Evolutionary conservation across 2,797 vertebrate genomes (phyloP).

Genomic region (Poecile montanus): DNA sequence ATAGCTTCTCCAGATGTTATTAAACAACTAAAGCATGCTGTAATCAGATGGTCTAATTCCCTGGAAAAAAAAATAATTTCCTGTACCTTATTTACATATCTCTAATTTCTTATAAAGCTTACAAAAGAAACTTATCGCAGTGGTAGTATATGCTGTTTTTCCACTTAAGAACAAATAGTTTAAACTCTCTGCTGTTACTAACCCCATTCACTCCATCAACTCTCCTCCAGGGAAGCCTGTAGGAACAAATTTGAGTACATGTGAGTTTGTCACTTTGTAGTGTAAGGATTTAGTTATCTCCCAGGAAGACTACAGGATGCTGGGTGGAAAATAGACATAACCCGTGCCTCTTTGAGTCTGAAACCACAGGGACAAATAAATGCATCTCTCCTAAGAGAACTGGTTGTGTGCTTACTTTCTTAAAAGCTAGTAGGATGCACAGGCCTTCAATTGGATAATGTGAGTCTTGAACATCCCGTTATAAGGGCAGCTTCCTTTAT

Average conservation of each 20-base stretch:
- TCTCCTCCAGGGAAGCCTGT: background rate
- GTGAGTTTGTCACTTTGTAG: background rate
- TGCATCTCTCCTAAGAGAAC: background rate
- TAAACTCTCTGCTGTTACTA: background rate
- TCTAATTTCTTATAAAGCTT: conserved; percentile 41
- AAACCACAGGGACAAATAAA: background rate
- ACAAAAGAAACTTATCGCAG: background rate
- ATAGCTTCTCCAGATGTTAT: conserved; percentile 50
- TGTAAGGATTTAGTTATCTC: background rate
- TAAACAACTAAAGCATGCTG: conserved; percentile 36
- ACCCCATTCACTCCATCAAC: background rate
- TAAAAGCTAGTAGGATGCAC: background rate
- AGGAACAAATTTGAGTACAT: background rate
- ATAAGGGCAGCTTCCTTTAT: background rate
- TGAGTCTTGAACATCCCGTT: background rate
- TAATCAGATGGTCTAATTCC: conserved; percentile 14
- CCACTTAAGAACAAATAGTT: conserved; percentile 22
- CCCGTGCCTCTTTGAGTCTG: background rate
- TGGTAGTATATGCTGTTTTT: background rate
- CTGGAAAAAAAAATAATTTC: conserved; percentile 46
- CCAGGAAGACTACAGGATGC: background rate
- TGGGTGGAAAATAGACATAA: background rate
- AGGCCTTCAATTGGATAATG: background rate
- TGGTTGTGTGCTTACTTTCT: background rate
- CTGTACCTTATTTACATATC: conserved; percentile 42